These are phyloP conservation scores for Neoseiulus cucumeris DNA, from an alignment of 1,140 invertebrate species.

Conservation along the genomic window DNA sequence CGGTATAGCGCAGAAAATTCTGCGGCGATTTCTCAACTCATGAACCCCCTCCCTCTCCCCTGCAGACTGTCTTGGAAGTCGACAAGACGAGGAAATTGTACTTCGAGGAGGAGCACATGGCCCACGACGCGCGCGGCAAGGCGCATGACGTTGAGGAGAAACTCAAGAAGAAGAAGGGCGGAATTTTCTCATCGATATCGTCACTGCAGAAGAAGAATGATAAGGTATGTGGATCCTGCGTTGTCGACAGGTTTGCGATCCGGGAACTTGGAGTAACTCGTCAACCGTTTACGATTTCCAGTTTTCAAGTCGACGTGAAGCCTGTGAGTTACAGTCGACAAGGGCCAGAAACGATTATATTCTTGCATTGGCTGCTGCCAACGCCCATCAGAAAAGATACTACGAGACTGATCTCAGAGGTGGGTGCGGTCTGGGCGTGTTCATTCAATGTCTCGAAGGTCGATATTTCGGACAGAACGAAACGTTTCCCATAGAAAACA, in stretches of 20 bases:
- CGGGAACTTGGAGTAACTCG: constrained; percentile 14
- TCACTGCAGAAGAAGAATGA: constrained; percentile 86
- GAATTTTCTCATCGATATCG: constrained; percentile 84
- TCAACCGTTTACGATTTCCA: no score
- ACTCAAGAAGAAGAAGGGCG: constrained; percentile 84
- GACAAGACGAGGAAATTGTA: constrained; percentile 87
- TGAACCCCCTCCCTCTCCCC: constrained; percentile 46
- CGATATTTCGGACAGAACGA: no score
- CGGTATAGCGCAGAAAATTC: no score
- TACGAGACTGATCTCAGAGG: constrained; percentile 72
- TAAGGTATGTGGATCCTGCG: constrained; percentile 43
- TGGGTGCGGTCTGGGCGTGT: constrained; percentile 36
- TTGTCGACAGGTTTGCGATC: constrained; percentile 15
- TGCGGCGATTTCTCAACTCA: no score
- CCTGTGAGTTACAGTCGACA: constrained; percentile 78
- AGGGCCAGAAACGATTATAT: constrained; percentile 82
- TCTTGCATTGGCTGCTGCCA: constrained; percentile 68
- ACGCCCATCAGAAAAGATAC: constrained; percentile 81
- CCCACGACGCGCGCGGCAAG: constrained; percentile 81
- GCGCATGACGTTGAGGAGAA: constrained; percentile 89
- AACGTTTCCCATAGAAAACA: constrained; percentile 2
- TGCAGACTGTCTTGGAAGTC: constrained; percentile 49
- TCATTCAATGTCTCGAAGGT: no score
- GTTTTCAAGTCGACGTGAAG: constrained; percentile 65
- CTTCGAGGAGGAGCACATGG: constrained; percentile 81